Base-by-base conservation (phyloP, 2,888 invertebrate species). In the Drosophila acutilabella region DNA sequence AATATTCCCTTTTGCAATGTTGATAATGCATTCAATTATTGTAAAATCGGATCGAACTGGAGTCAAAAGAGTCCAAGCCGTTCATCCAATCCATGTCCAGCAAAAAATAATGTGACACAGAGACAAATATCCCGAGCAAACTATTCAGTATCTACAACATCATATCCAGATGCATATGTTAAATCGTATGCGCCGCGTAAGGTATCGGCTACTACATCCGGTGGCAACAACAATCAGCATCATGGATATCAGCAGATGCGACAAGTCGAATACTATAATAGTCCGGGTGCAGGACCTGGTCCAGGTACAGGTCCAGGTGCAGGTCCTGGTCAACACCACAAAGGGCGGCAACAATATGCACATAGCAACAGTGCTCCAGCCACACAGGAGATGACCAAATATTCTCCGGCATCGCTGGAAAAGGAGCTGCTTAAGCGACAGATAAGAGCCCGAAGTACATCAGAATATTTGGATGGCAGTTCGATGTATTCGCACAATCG, bases 21-120 rank as follows among this genome's bases (percentile, higher is more conserved):
- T 51, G 88, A 84, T 58, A 87, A 75, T 73, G 81, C 81, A 69
- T 69, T 86, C 52, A 83, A 74, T 47, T 87, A 75, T 45, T 87
- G 73, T 52, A 84, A 71, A 20, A 59, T 48, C 26, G 53, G 16
- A 20, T 47, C 71, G 7, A 2, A 41, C 7, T 86, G 82, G 82
- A 62, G 41, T 10, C 48, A 40, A 14, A 70, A 78, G 38, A 81
- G 67, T 47, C 45, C 81, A 53, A 70, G 11, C 44, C 65, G 54
- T 26, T 54, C 81, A 52, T 10, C 58, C 6, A 84, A 84, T 51
- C 53, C 62, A 13, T 86, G 74, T 62, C 79, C 78, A 47, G 23
- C 72, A 16, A 88, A 80, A 38, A 59, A 13, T 33, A 72, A 58
- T 33, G 10, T 45, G 11, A 30, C 41, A 13, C n/a, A 51, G 10